Percentiles rank a stretch among this genome's conserved stretches.
These are phyloP conservation scores for Acanthisitta chloris DNA, from an alignment of 2,113 vertebrate species.

Conservation along the genomic window DNA sequence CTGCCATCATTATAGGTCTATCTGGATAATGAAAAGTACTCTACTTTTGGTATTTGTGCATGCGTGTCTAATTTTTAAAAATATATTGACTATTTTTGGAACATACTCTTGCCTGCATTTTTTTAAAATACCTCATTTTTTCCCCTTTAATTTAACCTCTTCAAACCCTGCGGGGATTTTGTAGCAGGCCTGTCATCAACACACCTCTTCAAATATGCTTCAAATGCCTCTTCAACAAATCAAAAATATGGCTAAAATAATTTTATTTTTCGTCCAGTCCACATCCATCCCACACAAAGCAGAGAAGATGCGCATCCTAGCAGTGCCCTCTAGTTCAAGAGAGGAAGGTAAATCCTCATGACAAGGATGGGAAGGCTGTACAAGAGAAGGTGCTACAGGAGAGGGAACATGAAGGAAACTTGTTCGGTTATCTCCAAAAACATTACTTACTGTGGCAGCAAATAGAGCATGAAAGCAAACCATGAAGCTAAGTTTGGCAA, in stretches of 20 bases:
- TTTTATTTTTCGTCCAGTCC: background rate
- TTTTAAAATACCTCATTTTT: background rate
- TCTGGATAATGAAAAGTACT: background rate
- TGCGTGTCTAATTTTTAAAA: background rate
- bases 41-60: too few species aligned
- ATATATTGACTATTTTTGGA: background rate
- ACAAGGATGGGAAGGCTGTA: background rate
- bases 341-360: background rate
- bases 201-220: background rate
- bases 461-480: background rate
- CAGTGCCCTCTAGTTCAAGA: background rate
- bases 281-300: background rate
- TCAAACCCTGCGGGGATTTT: background rate
- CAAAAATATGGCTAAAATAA: background rate
- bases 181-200: background rate
- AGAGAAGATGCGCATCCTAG: background rate
- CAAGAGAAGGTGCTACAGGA: background rate
- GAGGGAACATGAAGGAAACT: background rate
- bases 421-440: background rate
- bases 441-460: background rate
- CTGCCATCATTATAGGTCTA: background rate
- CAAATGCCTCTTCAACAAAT: background rate
- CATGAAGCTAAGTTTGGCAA: background rate
- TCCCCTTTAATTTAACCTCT: background rate
- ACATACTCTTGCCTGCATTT: background rate